Percentiles rank a stretch among this genome's conserved stretches.
These are phyloP conservation scores for Trachelus tabidus DNA, from an alignment of 2,888 invertebrate species.

Conservation along the genomic window DNA sequence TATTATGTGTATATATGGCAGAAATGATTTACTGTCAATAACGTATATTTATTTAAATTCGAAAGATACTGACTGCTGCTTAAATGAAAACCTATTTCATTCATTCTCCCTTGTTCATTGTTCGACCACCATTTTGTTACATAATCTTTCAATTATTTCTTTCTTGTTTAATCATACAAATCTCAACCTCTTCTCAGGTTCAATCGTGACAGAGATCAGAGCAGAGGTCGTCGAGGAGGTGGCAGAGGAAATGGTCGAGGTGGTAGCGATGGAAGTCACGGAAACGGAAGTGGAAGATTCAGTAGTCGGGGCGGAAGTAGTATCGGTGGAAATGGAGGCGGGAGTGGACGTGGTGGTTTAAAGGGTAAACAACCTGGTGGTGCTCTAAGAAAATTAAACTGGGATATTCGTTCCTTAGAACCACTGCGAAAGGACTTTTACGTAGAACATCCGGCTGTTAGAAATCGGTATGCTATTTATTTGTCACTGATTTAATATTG, in stretches of 20 bases:
- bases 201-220: conserved; percentile 52
- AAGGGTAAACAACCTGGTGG: conserved; percentile 64
- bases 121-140: neutral
- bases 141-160: conserved; percentile 8
- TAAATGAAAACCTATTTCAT: neutral
- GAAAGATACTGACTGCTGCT: neutral
- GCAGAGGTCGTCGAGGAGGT: conserved; percentile 44
- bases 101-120: neutral
- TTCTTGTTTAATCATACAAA: neutral
- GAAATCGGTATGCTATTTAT: conserved; percentile 63
- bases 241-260: conserved; percentile 45
- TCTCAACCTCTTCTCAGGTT: conserved; percentile 35
- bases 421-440: conserved; percentile 87
- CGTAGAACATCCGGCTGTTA: conserved; percentile 75
- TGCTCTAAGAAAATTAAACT: conserved; percentile 69
- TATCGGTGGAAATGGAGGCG: conserved; percentile 28
- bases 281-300: conserved; percentile 66
- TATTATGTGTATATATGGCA: neutral
- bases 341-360: conserved; percentile 36
- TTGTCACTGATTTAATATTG: conserved; percentile 3
- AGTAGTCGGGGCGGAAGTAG: conserved; percentile 41
- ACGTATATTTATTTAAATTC: neutral
- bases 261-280: conserved; percentile 56
- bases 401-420: conserved; percentile 70
- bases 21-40: neutral